phyloP scores from a whole-genome alignment of 2,113 vertebrate species.

The Otis tarda region DNA sequence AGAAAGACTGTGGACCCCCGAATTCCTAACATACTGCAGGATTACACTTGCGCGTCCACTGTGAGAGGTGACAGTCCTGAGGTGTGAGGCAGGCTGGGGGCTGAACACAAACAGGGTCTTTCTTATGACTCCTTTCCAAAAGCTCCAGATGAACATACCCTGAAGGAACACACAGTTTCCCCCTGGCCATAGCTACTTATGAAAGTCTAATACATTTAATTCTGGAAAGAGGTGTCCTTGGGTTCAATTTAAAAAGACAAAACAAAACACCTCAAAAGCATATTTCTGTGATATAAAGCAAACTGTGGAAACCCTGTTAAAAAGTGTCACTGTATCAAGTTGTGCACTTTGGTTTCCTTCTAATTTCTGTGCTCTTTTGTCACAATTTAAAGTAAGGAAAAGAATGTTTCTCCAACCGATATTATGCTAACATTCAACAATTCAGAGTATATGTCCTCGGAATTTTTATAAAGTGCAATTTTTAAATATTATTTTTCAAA shows the following conservation, averaged over 20 bases:
- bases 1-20: neutral
- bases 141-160: neutral
- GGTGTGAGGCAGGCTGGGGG: neutral
- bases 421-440: slow-evolving; percentile 6
- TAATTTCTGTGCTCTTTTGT: neutral
- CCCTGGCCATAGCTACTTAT: neutral
- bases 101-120: neutral
- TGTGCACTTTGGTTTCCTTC: neutral
- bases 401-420: neutral
- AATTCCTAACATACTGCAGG: neutral
- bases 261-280: neutral
- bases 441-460: neutral
- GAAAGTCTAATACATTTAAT: neutral
- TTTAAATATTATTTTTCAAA: slow-evolving; percentile 57
- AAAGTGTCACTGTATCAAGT: neutral
- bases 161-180: neutral
- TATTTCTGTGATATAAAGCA: neutral
- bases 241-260: neutral
- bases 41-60: neutral
- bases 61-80: neutral
- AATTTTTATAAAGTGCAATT: slow-evolving; percentile 57
- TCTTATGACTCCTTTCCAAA: neutral
- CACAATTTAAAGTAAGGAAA: neutral
- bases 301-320: neutral
- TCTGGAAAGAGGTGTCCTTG: neutral